Conservation (phyloP, 2,113 vertebrate genomes). For the Pollimyrus isidori region DNA sequence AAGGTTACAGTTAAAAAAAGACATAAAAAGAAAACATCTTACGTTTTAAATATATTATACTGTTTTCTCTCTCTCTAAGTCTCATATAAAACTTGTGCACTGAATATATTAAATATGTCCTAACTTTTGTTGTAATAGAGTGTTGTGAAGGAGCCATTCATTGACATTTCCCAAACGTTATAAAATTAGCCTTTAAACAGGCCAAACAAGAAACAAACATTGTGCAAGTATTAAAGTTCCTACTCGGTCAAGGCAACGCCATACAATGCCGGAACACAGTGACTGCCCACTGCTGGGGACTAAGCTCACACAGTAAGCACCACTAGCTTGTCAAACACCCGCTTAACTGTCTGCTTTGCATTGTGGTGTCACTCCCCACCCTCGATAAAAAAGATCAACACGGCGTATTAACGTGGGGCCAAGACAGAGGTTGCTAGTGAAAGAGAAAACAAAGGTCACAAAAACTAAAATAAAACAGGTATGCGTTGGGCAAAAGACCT, state of each 20-base stretch:
- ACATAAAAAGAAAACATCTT: constrained; percentile 51
- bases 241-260: constrained; percentile 48
- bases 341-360: constrained; percentile 34
- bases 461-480: constrained; percentile 35
- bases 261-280: constrained; percentile 57
- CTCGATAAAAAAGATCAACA: constrained; percentile 19
- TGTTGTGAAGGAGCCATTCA: constrained; percentile 36
- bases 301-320: constrained; percentile 47
- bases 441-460: constrained; percentile 40
- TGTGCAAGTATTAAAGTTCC: constrained; percentile 61
- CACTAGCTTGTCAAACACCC: constrained; percentile 42
- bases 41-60: constrained; percentile 66
- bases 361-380: constrained; percentile 25
- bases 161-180: constrained; percentile 14
- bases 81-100: constrained; percentile 59
- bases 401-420: constrained; percentile 27
- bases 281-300: constrained; percentile 47
- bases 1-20: constrained; percentile 41
- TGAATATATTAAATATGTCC: constrained; percentile 73
- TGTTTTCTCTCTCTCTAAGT: constrained; percentile 49
- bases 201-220: constrained; percentile 52
- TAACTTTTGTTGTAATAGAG: constrained; percentile 49
- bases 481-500: background rate
- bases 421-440: constrained; percentile 32
- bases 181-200: constrained; percentile 48